These are phyloP conservation scores for Rana temporaria DNA, from an alignment of 2,113 vertebrate species.

Conservation along the genomic window DNA sequence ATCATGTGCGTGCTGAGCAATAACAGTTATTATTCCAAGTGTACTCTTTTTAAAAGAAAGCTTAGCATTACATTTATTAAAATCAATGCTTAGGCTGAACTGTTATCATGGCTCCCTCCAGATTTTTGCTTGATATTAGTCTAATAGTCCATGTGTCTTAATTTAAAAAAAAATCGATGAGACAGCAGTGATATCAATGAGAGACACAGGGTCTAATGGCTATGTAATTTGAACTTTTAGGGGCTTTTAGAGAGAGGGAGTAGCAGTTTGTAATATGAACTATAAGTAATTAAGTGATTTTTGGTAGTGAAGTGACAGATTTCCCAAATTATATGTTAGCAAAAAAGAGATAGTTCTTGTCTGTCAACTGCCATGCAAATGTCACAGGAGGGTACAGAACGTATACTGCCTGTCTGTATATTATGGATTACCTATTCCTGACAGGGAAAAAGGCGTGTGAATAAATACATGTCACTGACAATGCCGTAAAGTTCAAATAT, in stretches of 20 bases:
- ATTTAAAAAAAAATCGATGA: slow-evolving; percentile 18
- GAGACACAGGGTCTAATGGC: slow-evolving; percentile 10
- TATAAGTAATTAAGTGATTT: slow-evolving; percentile 16
- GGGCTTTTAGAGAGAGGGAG: slow-evolving; percentile 5
- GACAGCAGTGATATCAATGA: slow-evolving; percentile 1
- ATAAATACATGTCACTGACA: not conserved
- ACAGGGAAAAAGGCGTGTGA: not conserved
- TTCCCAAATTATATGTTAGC: slow-evolving; percentile 6
- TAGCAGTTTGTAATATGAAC: slow-evolving; percentile 13
- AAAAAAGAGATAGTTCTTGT: not conserved
- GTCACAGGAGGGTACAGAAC: slow-evolving; percentile 9
- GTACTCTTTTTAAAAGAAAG: too few relatives aligned
- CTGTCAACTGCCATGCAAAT: slow-evolving; percentile 18
- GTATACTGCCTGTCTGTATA: not conserved
- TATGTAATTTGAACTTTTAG: slow-evolving; percentile 14
- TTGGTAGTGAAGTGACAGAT: not conserved
- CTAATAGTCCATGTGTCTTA: not conserved
- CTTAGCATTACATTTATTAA: too few relatives aligned
- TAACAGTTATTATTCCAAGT: too few relatives aligned
- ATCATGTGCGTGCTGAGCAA: too few relatives aligned
- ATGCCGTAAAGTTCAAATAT: not conserved
- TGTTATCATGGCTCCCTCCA: too few relatives aligned
- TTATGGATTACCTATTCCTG: not conserved
- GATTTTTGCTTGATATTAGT: not conserved
- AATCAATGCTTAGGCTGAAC: too few relatives aligned